Evolutionary conservation across 2,113 vertebrate genomes (phyloP).

Genomic region (Nesoenas mayeri): DNA sequence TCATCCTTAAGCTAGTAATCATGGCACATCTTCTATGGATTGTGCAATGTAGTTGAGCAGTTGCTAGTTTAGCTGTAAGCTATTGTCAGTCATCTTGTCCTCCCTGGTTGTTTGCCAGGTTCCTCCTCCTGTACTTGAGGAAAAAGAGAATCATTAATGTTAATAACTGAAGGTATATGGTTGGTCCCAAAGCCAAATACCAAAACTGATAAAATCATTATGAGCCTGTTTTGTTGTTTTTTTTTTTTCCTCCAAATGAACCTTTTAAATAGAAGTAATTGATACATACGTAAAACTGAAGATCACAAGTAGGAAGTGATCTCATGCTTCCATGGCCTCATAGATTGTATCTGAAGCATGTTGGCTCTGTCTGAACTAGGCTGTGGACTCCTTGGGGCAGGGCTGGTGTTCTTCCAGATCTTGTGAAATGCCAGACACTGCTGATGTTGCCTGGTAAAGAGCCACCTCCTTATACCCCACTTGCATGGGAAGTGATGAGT

Average conservation of each 20-base stretch:
- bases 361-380: not conserved
- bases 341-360: not conserved
- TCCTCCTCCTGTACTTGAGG: not conserved
- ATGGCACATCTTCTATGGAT: not conserved
- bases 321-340: not conserved
- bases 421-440: not conserved
- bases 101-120: not conserved
- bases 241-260: not conserved
- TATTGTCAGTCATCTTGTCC: not conserved
- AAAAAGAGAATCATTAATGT: not conserved
- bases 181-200: not conserved
- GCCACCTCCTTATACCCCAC: not conserved
- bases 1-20: not conserved
- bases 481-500: not conserved
- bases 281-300: not conserved
- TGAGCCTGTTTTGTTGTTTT: not conserved
- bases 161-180: not conserved
- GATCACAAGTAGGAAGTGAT: slow-evolving; percentile 2
- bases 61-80: slow-evolving; percentile 37
- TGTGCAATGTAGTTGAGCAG: not conserved
- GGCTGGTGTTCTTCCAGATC: not conserved
- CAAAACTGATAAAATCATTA: slow-evolving; percentile 20
- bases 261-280: not conserved
- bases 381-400: not conserved
- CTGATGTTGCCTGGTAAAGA: not conserved